Percentiles rank a stretch among this genome's conserved stretches.
phyloP scores from a whole-genome alignment of 2,797 vertebrate species.

The Avahi laniger region DNA sequence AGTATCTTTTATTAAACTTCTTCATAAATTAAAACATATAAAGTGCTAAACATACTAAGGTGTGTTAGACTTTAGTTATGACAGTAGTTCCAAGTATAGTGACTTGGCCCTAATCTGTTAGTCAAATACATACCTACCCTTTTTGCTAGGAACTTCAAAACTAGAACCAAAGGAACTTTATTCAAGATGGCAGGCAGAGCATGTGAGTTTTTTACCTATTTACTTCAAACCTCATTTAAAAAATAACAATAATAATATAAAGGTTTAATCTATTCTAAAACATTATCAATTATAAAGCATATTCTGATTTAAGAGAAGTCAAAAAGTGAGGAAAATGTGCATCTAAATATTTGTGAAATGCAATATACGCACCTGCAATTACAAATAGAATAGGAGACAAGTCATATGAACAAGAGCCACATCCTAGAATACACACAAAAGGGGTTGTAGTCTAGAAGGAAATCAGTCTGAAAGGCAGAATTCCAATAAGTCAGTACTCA shows the following conservation, averaged over 20 bases:
- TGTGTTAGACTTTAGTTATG: background rate
- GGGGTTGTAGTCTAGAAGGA: background rate
- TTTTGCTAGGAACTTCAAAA: background rate
- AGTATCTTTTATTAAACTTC: background rate
- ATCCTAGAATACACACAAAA: background rate
- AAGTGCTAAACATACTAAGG: background rate
- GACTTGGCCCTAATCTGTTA: background rate
- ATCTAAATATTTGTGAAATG: background rate
- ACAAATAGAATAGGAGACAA: background rate
- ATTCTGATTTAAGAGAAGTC: background rate
- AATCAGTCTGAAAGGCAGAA: background rate
- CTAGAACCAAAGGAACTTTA: background rate
- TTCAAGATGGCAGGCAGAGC: background rate
- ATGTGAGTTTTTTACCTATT: background rate
- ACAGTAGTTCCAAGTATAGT: background rate
- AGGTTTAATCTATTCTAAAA: conserved; percentile 9
- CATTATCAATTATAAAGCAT: background rate
- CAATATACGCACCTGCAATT: background rate
- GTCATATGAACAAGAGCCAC: background rate
- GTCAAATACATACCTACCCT: background rate
- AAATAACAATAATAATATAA: background rate
- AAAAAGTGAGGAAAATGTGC: background rate
- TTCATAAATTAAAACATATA: background rate
- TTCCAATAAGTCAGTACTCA: background rate
- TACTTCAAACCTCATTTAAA: background rate